These are phyloP conservation scores for Trichosurus vulpecula DNA, from an alignment of 2,797 vertebrate genomes.

Conservation along the genomic window DNA sequence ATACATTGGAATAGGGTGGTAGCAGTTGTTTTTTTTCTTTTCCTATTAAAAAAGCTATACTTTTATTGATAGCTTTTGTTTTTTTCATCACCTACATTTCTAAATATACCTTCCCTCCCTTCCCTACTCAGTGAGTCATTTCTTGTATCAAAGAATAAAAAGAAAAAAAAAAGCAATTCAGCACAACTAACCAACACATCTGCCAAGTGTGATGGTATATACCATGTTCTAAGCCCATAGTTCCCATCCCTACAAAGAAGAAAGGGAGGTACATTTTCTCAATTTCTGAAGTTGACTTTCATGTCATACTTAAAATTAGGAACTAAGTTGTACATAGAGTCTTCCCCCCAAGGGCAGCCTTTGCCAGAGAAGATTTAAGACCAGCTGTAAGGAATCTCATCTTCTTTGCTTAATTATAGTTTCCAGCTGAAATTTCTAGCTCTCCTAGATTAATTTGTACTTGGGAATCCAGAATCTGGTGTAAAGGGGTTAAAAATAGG, in stretches of 20 bases:
- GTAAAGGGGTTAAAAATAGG: conserved; percentile 14
- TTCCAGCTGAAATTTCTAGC: conserved; percentile 20
- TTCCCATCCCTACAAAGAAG: background rate
- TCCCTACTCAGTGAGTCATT: background rate
- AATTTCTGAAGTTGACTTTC: background rate
- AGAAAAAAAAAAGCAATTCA: background rate
- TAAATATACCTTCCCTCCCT: background rate
- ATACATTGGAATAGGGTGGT: background rate
- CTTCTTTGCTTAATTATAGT: background rate
- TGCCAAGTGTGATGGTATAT: background rate
- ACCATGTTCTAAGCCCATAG: background rate
- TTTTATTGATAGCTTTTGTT: background rate
- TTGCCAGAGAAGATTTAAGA: background rate
- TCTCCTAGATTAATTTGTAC: conserved; percentile 20
- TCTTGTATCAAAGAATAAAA: background rate
- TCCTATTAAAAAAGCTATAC: background rate
- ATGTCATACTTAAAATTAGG: background rate
- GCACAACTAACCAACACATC: background rate
- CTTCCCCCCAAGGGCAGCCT: background rate
- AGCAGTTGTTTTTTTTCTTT: background rate
- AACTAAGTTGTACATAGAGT: background rate
- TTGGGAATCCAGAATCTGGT: background rate
- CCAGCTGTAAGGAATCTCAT: background rate
- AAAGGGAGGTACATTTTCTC: background rate
- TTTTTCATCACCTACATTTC: background rate